Conservation (phyloP, 2,888 invertebrate genomes). For the Colletes collaris region DNA sequence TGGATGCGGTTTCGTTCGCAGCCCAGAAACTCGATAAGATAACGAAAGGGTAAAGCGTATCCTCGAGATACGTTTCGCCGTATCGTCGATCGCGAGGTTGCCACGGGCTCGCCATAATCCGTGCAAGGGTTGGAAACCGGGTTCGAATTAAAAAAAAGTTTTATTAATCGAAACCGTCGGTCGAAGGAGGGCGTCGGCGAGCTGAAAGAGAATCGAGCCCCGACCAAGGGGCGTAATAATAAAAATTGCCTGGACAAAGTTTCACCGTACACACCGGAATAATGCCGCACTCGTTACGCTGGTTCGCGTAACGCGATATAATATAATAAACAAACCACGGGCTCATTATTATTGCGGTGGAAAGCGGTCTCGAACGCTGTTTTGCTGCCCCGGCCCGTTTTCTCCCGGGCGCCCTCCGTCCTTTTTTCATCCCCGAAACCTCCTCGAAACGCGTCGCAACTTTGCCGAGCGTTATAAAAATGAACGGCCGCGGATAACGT, state of each 20-base stretch:
- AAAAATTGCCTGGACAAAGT: slow-evolving; percentile 46
- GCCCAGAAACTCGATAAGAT: no score
- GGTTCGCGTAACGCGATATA: slow-evolving; percentile 48
- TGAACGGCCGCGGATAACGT: slow-evolving; percentile 52
- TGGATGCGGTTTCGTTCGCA: no score
- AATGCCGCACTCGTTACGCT: slow-evolving; percentile 38
- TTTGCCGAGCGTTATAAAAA: slow-evolving; percentile 23
- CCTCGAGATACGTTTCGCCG: no score
- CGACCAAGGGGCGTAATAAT: slow-evolving; percentile 34
- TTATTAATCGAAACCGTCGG: no score
- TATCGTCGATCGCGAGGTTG: no score
- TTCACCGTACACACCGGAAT: slow-evolving; percentile 37
- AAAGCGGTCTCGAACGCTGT: slow-evolving; percentile 43
- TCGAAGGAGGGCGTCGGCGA: no score
- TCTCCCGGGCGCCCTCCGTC: not conserved
- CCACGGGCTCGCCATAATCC: no score
- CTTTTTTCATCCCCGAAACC: slow-evolving; percentile 15
- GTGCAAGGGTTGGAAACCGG: no score
- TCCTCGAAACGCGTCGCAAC: slow-evolving; percentile 38
- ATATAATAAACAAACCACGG: slow-evolving; percentile 49
- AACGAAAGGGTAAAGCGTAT: no score
- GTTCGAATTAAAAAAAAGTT: no score
- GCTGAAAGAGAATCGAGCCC: not conserved
- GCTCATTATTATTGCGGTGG: slow-evolving; percentile 44
- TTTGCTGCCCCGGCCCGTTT: not conserved